These are phyloP conservation scores for Stercorarius parasiticus DNA, from an alignment of 2,113 vertebrate genomes.

Conservation along the genomic window DNA sequence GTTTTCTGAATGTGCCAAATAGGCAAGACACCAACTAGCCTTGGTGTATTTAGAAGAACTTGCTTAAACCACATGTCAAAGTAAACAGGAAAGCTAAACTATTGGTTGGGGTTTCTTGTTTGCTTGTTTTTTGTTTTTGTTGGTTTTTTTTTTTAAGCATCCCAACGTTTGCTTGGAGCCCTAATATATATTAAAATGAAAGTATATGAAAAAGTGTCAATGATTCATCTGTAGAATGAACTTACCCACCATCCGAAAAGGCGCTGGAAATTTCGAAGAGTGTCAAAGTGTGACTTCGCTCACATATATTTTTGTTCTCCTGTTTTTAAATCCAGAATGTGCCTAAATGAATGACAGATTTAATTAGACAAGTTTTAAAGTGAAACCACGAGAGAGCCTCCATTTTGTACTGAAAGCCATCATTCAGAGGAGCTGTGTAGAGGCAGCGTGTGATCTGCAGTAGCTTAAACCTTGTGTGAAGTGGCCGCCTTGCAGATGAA, in stretches of 20 bases:
- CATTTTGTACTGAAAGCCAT: neutral
- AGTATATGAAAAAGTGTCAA: neutral
- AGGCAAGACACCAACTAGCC: conserved; percentile 17
- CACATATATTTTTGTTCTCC: neutral
- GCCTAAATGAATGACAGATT: neutral
- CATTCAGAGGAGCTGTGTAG: neutral
- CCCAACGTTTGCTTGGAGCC: neutral
- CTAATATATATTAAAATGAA: neutral
- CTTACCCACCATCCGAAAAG: neutral
- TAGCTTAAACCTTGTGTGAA: neutral
- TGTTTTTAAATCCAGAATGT: neutral
- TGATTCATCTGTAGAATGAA: neutral
- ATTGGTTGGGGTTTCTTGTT: neutral
- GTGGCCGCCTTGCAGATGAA: neutral
- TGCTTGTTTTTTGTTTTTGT: neutral
- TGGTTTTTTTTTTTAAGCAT: neutral
- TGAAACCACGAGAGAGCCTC: neutral
- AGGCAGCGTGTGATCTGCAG: neutral
- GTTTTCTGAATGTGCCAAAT: conserved; percentile 32
- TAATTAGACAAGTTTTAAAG: neutral
- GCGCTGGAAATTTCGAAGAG: neutral
- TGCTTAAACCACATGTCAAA: conserved; percentile 4
- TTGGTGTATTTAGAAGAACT: neutral
- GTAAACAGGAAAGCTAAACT: conserved; percentile 25
- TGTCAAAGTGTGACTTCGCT: neutral